Conservation (phyloP, 1,140 invertebrate genomes). For the Rhopalosiphum maidis region DNA sequence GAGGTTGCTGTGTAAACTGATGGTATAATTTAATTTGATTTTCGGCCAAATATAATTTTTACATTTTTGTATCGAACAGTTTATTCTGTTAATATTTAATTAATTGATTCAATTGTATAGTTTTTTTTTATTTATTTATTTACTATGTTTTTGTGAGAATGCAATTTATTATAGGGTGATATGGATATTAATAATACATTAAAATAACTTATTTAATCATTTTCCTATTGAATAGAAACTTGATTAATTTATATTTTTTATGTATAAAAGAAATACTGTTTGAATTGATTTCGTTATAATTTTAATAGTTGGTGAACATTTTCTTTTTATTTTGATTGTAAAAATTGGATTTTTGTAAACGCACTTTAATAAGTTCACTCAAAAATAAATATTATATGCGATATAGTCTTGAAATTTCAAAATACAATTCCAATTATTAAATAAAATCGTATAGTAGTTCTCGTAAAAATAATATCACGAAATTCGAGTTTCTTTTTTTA, state of each 20-base stretch:
- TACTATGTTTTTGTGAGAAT: background rate
- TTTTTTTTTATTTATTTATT: background rate
- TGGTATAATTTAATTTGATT: background rate
- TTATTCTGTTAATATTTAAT: background rate
- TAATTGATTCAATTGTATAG: background rate
- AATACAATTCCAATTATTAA: background rate
- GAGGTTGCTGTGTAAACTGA: background rate
- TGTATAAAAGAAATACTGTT: background rate
- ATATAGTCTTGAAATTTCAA: background rate
- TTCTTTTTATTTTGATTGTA: background rate
- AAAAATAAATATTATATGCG: background rate
- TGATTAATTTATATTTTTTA: background rate
- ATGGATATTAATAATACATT: background rate
- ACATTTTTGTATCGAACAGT: background rate
- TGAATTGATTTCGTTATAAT: background rate
- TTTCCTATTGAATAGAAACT: background rate
- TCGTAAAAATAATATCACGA: background rate
- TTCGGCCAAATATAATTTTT: background rate
- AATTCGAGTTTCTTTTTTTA: background rate
- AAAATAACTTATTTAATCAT: background rate
- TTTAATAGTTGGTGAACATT: background rate
- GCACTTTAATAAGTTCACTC: background rate
- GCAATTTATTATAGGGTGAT: background rate
- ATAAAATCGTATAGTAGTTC: background rate
- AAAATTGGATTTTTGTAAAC: background rate